Base-by-base conservation (phyloP, 2,888 invertebrate genomes). In the Caenorhabditis angaria region DNA sequence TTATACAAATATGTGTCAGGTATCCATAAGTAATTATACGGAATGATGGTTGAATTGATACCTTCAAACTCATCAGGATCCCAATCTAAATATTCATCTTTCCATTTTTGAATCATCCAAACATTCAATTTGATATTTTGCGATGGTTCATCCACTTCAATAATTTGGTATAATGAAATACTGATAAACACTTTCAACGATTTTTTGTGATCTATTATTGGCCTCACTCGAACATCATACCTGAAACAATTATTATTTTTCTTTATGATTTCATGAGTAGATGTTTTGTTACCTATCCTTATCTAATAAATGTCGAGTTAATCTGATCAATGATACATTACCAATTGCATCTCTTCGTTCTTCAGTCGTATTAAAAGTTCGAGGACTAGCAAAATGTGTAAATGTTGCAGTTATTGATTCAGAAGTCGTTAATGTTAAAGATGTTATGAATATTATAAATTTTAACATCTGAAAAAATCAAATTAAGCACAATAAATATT, bases 91-190 rank as follows among this genome's bases (percentile, higher is more conserved):
- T 82, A 82, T 65, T 86, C 86, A 64, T 86, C 86, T 20, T 71
- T 77, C 86, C 86, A 86, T 63, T 83, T 83, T 60, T 89, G 89
- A 69, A 89, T 89, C 70, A 89, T 83, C 89, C 89, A 89, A 63
- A 88, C 88, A 77, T 89, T 89, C 61, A 89, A 87, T 60, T 89
- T 88, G 50, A 89, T 86, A 65, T 88, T 88, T 73, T 89, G 89
- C 51, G 89, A 88, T 62, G 89, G 89, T 75, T 89, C 89, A 78
- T 89, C 89, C 3, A 81, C 81, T 76, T 81, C 81, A 27, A 81
- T 81, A 24, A 85, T 80, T 56, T 85, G 85, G 76, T 85, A 85
- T 3, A 85, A 69, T 22, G 81, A 81, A 67, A 85, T 85, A 61
- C 81, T 82, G 59, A 85, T 84, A 66, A 82, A 74, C 8, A 85